Conservation (phyloP, 1,140 invertebrate genomes). For the Drosophila azteca region DNA sequence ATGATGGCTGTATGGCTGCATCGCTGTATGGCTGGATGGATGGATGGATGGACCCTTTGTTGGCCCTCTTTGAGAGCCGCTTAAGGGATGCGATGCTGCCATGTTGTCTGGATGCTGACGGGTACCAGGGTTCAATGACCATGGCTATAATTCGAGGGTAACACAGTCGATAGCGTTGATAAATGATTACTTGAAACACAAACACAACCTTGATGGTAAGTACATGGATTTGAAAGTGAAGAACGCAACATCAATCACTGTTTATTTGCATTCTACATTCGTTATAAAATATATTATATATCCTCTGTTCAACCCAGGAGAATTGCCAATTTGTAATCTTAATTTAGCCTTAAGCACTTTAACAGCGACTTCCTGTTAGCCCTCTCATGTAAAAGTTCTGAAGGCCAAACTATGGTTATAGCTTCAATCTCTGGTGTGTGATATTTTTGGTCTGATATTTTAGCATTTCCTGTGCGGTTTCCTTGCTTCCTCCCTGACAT, state of each 20-base stretch:
- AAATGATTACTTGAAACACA: constrained; percentile 1
- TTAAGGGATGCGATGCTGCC: constrained; percentile 58
- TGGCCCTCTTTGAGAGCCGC: constrained; percentile 44
- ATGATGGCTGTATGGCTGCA: not conserved
- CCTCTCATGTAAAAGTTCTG: no score
- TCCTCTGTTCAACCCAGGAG: not conserved
- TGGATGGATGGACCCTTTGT: constrained; percentile 17
- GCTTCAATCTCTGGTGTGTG: no score
- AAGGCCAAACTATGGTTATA: no score
- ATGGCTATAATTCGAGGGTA: constrained; percentile 9
- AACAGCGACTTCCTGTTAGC: no score
- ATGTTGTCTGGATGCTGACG: constrained; percentile 1
- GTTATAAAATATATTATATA: no score
- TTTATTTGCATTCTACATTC: no score
- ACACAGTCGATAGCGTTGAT: constrained; percentile 1
- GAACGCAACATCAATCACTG: no score
- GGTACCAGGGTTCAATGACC: constrained; percentile 55
- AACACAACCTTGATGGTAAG: not conserved
- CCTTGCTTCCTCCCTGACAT: no score
- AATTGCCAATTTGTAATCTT: not conserved
- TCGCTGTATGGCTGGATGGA: not conserved
- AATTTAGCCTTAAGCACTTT: not conserved
- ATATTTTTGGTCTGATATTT: no score
- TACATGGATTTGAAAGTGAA: no score
- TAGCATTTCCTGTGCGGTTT: no score